Percentiles rank a stretch among this genome's conserved stretches.
Evolutionary conservation across 2,888 invertebrate species (phyloP).

Genomic region (Spicauda simplicius): DNA sequence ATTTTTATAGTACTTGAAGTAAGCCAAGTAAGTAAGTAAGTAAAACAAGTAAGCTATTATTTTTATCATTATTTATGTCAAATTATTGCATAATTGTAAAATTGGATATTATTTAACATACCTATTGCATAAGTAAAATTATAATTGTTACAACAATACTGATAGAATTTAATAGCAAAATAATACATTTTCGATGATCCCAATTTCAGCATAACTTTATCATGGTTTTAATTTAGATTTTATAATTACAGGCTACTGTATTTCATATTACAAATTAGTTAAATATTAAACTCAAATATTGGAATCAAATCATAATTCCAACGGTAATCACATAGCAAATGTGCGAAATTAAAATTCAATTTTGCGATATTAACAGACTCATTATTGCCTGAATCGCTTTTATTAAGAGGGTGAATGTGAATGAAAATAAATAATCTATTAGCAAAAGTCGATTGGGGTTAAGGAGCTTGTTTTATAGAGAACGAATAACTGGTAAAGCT

Average conservation of each 20-base stretch:
- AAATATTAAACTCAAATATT: conserved; percentile 4
- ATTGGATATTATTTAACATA: too few relatives aligned
- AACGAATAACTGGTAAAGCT: background rate
- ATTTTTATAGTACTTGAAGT: too few relatives aligned
- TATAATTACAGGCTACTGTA: background rate
- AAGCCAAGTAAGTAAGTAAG: too few relatives aligned
- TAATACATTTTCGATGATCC: too few relatives aligned
- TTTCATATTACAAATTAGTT: background rate
- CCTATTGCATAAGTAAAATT: too few relatives aligned
- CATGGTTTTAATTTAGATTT: background rate
- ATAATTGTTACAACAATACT: too few relatives aligned
- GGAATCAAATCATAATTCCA: background rate
- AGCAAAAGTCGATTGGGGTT: conserved; percentile 17
- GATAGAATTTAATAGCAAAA: too few relatives aligned
- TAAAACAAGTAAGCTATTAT: too few relatives aligned
- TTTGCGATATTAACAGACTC: conserved; percentile 14
- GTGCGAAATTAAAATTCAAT: conserved; percentile 19
- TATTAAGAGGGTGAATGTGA: conserved; percentile 18
- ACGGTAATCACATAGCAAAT: conserved; percentile 6
- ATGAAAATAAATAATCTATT: conserved; percentile 27
- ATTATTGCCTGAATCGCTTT: conserved; percentile 14
- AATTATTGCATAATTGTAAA: too few relatives aligned
- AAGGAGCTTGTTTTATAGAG: background rate
- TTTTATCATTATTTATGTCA: too few relatives aligned
- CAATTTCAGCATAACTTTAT: background rate